phyloP scores from a whole-genome alignment of 1,140 invertebrate species.

The Aricia agestis region DNA sequence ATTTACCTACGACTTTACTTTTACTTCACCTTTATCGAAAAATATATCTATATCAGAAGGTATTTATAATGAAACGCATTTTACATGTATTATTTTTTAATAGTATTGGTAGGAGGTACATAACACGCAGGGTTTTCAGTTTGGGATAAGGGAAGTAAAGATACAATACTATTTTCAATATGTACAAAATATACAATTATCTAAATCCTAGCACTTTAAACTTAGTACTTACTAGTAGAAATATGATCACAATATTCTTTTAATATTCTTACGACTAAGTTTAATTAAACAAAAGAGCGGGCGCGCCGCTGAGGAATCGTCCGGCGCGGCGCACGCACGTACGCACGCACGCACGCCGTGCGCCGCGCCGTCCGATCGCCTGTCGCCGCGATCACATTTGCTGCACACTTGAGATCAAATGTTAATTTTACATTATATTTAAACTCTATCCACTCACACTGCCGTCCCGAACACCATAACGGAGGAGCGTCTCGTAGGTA shows the following conservation, averaged over 20 bases:
- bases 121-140: constrained; percentile 77
- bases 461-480: constrained; percentile 45
- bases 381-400: constrained; percentile 65
- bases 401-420: constrained; percentile 76
- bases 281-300: constrained; percentile 43
- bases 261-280: constrained; percentile 58
- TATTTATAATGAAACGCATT: constrained; percentile 40
- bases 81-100: constrained; percentile 76
- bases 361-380: too few relatives aligned
- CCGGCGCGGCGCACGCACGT: constrained; percentile 43
- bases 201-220: constrained; percentile 68
- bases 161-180: constrained; percentile 78
- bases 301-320: constrained; percentile 33
- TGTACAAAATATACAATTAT: constrained; percentile 78
- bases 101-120: constrained; percentile 78
- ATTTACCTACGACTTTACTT: too few relatives aligned
- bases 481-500: background rate
- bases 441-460: constrained; percentile 68
- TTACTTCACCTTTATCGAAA: background rate
- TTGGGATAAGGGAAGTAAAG: constrained; percentile 74
- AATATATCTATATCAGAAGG: background rate
- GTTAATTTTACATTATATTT: constrained; percentile 69
- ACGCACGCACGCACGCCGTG: background rate
- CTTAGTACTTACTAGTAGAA: constrained; percentile 62
- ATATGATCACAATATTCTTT: constrained; percentile 75